These are phyloP conservation scores for Enteromius trimaculatus DNA, from an alignment of 2,797 vertebrate genomes.

Conservation along the genomic window DNA sequence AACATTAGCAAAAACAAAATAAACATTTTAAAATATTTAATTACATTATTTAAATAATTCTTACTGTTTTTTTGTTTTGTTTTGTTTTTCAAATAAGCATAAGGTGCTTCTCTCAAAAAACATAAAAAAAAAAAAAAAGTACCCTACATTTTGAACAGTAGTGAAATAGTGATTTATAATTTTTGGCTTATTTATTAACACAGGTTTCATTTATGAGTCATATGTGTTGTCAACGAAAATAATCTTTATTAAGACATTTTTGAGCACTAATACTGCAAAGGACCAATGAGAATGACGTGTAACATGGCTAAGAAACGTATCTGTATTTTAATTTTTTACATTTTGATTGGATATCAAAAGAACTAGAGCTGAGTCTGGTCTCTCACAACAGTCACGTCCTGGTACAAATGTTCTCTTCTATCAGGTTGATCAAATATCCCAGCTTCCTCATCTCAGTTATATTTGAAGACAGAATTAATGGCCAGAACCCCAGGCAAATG, in stretches of 20 bases:
- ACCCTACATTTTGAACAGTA: neutral
- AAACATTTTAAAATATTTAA: neutral
- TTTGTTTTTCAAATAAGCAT: neutral
- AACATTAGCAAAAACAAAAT: neutral
- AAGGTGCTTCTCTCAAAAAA: neutral
- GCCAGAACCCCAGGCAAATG: constrained; percentile 51
- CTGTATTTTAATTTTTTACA: neutral
- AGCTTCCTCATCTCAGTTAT: constrained; percentile 25
- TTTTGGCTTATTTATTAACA: too few relatives aligned
- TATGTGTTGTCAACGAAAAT: neutral
- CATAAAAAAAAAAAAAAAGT: neutral
- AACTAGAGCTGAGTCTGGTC: neutral
- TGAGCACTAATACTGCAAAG: neutral
- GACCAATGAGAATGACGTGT: neutral
- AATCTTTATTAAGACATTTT: neutral
- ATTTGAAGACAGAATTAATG: constrained; percentile 45
- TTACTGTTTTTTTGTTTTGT: neutral
- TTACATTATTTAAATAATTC: neutral
- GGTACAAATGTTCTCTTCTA: neutral
- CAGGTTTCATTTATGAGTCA: neutral
- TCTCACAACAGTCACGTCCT: neutral
- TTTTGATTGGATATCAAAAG: neutral
- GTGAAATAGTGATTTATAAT: neutral
- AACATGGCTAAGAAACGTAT: neutral
- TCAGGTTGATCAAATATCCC: constrained; percentile 25